These are phyloP conservation scores for Caranx ignobilis DNA, from an alignment of 2,113 vertebrate genomes.

Conservation along the genomic window DNA sequence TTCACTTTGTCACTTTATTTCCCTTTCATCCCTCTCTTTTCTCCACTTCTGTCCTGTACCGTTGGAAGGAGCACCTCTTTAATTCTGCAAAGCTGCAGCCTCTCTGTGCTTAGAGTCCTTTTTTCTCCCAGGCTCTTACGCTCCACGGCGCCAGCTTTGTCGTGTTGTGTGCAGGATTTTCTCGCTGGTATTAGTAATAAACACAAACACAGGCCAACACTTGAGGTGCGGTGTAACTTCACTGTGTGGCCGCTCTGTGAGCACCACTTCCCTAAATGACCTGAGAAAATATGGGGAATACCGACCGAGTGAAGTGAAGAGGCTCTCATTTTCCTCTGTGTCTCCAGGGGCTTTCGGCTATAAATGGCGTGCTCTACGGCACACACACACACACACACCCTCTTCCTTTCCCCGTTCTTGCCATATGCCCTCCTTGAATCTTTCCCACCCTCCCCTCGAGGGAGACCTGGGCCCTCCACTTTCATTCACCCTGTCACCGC, in stretches of 20 bases:
- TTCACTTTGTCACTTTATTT: slow-evolving; percentile 26
- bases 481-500: slow-evolving; percentile 56
- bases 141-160: slow-evolving; percentile 7
- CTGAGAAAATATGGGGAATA: slow-evolving; percentile 45
- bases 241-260: slow-evolving; percentile 47
- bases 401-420: slow-evolving; percentile 56
- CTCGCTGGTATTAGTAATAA: slow-evolving; percentile 45
- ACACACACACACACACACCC: background rate
- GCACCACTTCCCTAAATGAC: slow-evolving; percentile 46
- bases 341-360: slow-evolving; percentile 69
- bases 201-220: background rate
- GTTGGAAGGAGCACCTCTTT: slow-evolving; percentile 17
- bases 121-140: slow-evolving; percentile 9
- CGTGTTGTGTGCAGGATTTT: slow-evolving; percentile 28
- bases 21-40: slow-evolving; percentile 15
- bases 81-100: slow-evolving; percentile 22
- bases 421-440: slow-evolving; percentile 78
- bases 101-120: slow-evolving; percentile 8
- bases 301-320: slow-evolving; percentile 53
- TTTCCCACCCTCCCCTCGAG: slow-evolving; percentile 66
- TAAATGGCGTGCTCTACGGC: slow-evolving; percentile 68
- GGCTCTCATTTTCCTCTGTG: slow-evolving; percentile 68
- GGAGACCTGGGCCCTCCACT: slow-evolving; percentile 68
- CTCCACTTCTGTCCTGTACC: slow-evolving; percentile 9
- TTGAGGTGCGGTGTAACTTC: slow-evolving; percentile 45